These are phyloP conservation scores for Elachura formosa DNA, from an alignment of 2,113 vertebrate genomes.

Conservation along the genomic window DNA sequence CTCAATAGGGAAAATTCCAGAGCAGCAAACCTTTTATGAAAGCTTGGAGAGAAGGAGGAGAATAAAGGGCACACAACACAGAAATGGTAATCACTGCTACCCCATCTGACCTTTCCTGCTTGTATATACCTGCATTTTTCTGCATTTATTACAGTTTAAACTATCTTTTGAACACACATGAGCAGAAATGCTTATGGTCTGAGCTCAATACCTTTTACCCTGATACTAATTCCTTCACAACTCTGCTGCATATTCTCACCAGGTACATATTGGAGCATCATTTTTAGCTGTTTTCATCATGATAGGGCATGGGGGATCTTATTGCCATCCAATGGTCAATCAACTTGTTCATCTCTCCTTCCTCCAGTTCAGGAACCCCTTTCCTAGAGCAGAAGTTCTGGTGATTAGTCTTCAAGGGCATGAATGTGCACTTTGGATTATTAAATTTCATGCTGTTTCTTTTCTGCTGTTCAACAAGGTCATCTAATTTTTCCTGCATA, in stretches of 20 bases:
- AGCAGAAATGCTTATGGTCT: background rate
- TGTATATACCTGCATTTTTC: background rate
- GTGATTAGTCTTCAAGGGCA: slow-evolving; percentile 54
- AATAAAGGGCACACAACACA: background rate
- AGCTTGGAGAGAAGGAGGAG: background rate
- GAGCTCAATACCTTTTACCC: background rate
- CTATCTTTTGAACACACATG: background rate
- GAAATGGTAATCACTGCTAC: background rate
- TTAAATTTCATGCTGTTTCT: slow-evolving; percentile 60
- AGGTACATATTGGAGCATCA: background rate
- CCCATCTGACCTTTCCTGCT: background rate
- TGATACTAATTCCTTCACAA: background rate
- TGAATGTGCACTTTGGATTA: slow-evolving; percentile 58
- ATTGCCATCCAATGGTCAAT: background rate
- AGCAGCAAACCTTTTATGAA: background rate
- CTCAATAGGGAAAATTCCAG: background rate
- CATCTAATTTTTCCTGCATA: slow-evolving; percentile 57
- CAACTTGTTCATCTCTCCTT: background rate
- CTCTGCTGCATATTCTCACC: background rate
- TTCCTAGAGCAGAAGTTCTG: background rate
- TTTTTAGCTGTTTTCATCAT: background rate
- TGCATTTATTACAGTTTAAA: background rate
- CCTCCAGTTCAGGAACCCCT: background rate
- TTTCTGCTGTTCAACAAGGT: slow-evolving; percentile 55
- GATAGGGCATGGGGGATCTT: background rate